Evolutionary conservation across 2,888 invertebrate species (phyloP).

Genomic region (Malachius bipustulatus): DNA sequence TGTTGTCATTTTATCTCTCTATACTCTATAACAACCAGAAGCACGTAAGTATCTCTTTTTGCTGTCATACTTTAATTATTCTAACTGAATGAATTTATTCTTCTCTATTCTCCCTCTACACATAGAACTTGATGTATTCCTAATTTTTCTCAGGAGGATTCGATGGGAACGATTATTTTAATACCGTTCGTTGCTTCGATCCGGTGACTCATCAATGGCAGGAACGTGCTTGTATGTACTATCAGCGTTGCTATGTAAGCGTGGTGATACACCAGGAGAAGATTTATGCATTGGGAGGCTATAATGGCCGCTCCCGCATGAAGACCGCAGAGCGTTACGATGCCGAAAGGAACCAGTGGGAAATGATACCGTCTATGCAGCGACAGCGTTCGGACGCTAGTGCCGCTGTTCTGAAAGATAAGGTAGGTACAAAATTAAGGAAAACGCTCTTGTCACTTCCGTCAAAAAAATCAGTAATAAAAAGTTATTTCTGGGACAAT

Average conservation of each 20-base stretch:
- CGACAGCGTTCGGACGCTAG: conserved; percentile 68
- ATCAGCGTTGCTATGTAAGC: conserved; percentile 68
- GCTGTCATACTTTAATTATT: no score
- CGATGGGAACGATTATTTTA: conserved; percentile 66
- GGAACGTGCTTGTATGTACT: conserved; percentile 68
- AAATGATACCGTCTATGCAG: conserved; percentile 62
- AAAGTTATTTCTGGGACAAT: no score
- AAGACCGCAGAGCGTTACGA: conserved; percentile 69
- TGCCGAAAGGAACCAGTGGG: conserved; percentile 66
- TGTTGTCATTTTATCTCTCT: no score
- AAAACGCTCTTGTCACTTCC: not conserved
- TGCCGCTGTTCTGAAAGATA: conserved; percentile 54
- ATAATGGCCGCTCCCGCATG: conserved; percentile 66
- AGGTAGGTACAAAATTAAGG: conserved; percentile 35
- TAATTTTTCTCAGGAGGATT: conserved; percentile 46
- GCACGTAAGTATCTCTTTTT: no score
- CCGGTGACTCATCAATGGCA: conserved; percentile 65
- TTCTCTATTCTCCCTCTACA: no score
- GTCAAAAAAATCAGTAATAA: not conserved
- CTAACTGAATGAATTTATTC: no score
- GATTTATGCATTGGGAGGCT: conserved; percentile 76
- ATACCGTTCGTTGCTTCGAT: conserved; percentile 68
- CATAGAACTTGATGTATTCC: no score
- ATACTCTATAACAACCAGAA: no score
- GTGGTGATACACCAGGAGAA: conserved; percentile 55